Base-by-base conservation (phyloP, 2,797 vertebrate species). In the Bothrops alternatus region DNA sequence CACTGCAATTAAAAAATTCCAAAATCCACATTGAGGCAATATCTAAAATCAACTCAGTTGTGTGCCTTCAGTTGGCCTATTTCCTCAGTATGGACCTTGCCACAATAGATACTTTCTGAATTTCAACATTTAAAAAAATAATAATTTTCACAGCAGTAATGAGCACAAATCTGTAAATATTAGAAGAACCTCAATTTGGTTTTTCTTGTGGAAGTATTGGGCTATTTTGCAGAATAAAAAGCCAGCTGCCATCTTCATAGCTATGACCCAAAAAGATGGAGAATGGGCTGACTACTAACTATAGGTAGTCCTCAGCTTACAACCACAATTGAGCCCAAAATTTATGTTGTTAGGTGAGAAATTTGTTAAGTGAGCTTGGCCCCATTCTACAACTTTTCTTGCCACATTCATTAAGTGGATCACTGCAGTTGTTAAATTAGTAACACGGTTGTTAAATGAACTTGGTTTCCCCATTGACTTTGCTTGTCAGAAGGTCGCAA, bases 141-240 rank as follows among this genome's bases (percentile, higher is more conserved):
- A 42, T 6, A 6, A 18, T 73, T 69, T 42, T 82, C 37, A 47
- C 73, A 78, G 18, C 73, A 47, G 37, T 47, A 47, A 82, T 25
- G 37, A 82, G 3, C 37, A 23, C 3, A 82, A 82, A 23, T 78
- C 18, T 42, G 37, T 78, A 42, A 78, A 42, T 82, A 82, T 47
- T 11, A 23, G 37, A 82, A 23, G 37, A 23, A 3, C 18, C 37
- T 82, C 73, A 25, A 12, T 82, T 82, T 82, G 73, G 3, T 32
- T 10, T 78, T 87, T 37, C 53, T 57, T 37, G 61, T 58, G 20
- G 90, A 94, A 91, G 89, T n/a, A 7, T 25, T 92, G 2, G 92
- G 93, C 37, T 61, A 37, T 4, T 93, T 53, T 86, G 8, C 26
- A 92, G 94, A 96, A 14, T 88, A 65, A 82, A 93, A 78, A 16